Conservation (phyloP, 2,797 vertebrate species). For the Heliangelus exortis region DNA sequence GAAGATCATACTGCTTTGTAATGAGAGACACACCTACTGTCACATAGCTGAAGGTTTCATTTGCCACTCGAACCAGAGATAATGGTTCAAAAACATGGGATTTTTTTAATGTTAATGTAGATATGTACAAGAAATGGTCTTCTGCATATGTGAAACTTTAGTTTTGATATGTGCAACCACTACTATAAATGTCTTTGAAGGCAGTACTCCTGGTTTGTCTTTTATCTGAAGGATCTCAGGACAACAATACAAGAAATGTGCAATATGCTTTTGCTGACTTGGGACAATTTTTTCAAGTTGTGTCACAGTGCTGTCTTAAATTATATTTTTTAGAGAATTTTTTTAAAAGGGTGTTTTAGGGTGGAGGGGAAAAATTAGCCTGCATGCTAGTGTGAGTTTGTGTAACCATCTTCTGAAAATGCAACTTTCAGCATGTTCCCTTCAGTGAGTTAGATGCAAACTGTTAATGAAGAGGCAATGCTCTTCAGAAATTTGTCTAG, state of each 20-base stretch:
- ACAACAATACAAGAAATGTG: conserved; percentile 60
- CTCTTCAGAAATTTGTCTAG: not conserved
- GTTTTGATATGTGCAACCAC: not conserved
- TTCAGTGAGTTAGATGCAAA: not conserved
- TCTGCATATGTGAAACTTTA: not conserved
- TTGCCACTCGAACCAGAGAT: not conserved
- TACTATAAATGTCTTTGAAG: not conserved
- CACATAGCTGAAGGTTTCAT: not conserved
- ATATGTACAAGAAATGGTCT: not conserved
- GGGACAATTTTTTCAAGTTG: not conserved
- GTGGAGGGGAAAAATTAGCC: not conserved
- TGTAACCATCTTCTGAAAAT: not conserved
- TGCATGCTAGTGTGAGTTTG: not conserved
- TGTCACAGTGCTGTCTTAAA: not conserved
- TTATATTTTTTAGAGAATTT: not conserved
- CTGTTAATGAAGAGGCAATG: not conserved
- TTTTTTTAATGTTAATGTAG: not conserved
- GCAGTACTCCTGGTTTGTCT: not conserved
- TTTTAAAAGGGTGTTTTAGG: not conserved
- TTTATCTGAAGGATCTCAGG: conserved; percentile 46
- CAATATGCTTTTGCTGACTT: conserved; percentile 69
- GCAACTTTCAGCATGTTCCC: not conserved
- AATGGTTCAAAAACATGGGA: not conserved
- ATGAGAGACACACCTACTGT: not conserved
- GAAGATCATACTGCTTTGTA: not conserved